These are phyloP conservation scores for Antigone vipio DNA, from an alignment of 2,113 vertebrate species.

Conservation along the genomic window DNA sequence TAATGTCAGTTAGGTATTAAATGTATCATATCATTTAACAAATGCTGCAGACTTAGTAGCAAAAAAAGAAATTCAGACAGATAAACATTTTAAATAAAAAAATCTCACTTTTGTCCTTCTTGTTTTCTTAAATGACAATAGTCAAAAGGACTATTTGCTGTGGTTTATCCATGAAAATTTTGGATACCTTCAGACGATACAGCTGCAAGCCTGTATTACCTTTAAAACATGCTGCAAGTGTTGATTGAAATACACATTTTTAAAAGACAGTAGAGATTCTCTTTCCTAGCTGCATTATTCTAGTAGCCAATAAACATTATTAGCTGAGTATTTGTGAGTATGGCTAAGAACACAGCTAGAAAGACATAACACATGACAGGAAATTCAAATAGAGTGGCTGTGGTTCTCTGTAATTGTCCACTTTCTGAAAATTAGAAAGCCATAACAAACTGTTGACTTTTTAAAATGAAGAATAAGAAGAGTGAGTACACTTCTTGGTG, in stretches of 20 bases:
- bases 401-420: neutral
- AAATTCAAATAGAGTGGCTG: neutral
- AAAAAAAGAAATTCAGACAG: neutral
- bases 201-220: neutral
- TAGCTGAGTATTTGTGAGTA: neutral
- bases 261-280: neutral
- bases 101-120: neutral
- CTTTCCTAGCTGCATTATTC: neutral
- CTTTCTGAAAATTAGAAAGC: neutral
- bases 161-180: neutral
- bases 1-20: neutral
- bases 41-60: neutral
- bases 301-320: neutral
- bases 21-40: neutral
- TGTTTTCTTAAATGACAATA: neutral
- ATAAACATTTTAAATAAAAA: neutral
- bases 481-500: neutral
- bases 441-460: neutral
- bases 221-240: neutral
- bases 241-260: neutral
- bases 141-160: neutral
- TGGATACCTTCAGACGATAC: neutral
- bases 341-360: neutral
- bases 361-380: neutral
- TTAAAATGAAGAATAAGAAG: neutral